These are phyloP conservation scores for Ammospiza nelsoni DNA, from an alignment of 2,113 vertebrate genomes.

Conservation along the genomic window DNA sequence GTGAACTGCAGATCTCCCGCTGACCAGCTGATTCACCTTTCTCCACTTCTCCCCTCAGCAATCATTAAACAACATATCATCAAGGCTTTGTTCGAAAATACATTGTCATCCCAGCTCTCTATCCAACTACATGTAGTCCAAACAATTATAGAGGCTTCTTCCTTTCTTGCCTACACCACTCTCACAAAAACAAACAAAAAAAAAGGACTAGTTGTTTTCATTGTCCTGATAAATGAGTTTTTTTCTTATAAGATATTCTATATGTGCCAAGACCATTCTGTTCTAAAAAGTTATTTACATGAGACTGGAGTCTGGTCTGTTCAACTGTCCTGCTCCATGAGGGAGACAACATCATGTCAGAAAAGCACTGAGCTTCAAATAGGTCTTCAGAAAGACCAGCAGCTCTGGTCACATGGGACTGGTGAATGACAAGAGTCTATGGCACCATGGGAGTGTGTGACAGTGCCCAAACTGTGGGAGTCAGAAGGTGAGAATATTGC, in stretches of 20 bases:
- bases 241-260: background rate
- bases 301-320: background rate
- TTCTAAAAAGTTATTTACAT: background rate
- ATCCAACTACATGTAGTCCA: background rate
- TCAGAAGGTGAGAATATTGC: background rate
- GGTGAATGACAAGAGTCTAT: background rate
- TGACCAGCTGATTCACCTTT: background rate
- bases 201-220: background rate
- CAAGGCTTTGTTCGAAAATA: background rate
- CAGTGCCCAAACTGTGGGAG: rapidly evolving
- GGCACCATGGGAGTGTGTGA: rapidly evolving
- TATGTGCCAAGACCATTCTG: background rate
- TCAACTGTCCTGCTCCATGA: background rate
- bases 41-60: background rate
- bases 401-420: background rate
- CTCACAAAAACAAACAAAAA: background rate
- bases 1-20: background rate
- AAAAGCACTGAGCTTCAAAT: background rate
- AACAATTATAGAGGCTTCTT: background rate
- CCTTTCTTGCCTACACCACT: background rate
- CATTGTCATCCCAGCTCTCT: background rate
- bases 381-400: background rate
- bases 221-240: background rate
- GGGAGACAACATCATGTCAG: background rate
- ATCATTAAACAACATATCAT: background rate